Conservation (phyloP, 2,113 vertebrate genomes). For the Albula goreensis region DNA sequence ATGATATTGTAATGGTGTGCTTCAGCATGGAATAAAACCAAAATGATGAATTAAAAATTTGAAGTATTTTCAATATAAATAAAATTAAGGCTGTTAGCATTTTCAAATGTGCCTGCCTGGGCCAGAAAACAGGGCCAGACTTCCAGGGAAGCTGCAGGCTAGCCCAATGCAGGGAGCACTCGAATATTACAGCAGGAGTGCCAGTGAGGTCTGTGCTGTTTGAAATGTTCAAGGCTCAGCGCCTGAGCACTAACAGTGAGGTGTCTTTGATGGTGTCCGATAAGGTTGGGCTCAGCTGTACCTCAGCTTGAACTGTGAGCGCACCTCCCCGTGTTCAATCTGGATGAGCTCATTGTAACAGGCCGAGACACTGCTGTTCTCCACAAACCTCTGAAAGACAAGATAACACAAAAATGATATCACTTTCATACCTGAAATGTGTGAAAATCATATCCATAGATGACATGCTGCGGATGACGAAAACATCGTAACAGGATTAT, state of each 20-base stretch:
- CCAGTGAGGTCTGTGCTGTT: background rate
- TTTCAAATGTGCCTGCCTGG: background rate
- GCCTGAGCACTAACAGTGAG: background rate
- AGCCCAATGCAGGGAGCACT: background rate
- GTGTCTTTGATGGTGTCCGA: background rate
- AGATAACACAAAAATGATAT: slow-evolving; percentile 20
- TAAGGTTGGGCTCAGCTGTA: slow-evolving; percentile 57
- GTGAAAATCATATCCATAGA: background rate
- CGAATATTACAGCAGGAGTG: background rate
- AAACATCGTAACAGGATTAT: background rate
- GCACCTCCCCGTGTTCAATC: slow-evolving; percentile 88
- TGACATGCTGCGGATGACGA: background rate
- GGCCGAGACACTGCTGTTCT: slow-evolving; percentile 83
- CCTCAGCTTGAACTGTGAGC: slow-evolving; percentile 93
- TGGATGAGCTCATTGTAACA: slow-evolving; percentile 96
- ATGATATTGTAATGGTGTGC: background rate
- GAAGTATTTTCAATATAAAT: background rate
- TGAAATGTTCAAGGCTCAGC: background rate
- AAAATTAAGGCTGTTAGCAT: background rate
- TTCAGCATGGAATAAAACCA: background rate
- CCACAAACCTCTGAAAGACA: slow-evolving; percentile 84
- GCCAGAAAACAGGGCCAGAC: background rate
- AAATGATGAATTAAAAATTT: background rate
- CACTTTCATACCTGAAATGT: background rate
- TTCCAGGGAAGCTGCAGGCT: background rate